phyloP scores from a whole-genome alignment of 2,888 invertebrate genomes.

The Hirtodrosophila alboralis region DNA sequence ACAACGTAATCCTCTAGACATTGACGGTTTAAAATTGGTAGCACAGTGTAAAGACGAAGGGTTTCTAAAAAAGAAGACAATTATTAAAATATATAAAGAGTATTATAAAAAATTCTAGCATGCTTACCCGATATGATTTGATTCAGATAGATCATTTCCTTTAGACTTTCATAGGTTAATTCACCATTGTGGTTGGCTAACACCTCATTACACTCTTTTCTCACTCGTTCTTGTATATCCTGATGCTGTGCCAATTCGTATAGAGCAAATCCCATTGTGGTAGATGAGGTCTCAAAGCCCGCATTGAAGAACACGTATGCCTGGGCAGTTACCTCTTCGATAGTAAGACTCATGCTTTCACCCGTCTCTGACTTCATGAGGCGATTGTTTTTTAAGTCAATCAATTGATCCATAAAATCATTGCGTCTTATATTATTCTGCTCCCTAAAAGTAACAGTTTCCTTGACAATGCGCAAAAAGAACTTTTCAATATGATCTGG shows the following conservation, averaged over 20 bases:
- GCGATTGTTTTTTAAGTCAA: slow-evolving; percentile 80
- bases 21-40: slow-evolving; percentile 85
- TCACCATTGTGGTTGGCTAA: slow-evolving; percentile 80
- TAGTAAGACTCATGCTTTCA: slow-evolving; percentile 55
- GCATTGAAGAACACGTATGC: slow-evolving; percentile 85
- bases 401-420: slow-evolving; percentile 85
- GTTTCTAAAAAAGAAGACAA: no score
- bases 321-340: slow-evolving; percentile 85
- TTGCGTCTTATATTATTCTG: slow-evolving; percentile 80
- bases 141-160: slow-evolving; percentile 84
- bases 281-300: slow-evolving; percentile 86
- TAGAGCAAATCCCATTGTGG: slow-evolving; percentile 84
- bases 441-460: slow-evolving; percentile 83
- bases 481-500: slow-evolving; percentile 71
- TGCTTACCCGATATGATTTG: slow-evolving; percentile 84
- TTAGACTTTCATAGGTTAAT: slow-evolving; percentile 82
- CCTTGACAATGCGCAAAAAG: slow-evolving; percentile 77
- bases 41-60: slow-evolving; percentile 86
- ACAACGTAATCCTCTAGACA: slow-evolving; percentile 85
- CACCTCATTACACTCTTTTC: slow-evolving; percentile 83
- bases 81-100: no score
- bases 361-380: slow-evolving; percentile 22
- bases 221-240: slow-evolving; percentile 83
- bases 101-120: no score
- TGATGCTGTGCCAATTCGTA: slow-evolving; percentile 85